A percentile compares a stretch with the other conserved stretches of the same genome.
Conservation (phyloP, 2,888 invertebrate species). For the Rotaria socialis region DNA sequence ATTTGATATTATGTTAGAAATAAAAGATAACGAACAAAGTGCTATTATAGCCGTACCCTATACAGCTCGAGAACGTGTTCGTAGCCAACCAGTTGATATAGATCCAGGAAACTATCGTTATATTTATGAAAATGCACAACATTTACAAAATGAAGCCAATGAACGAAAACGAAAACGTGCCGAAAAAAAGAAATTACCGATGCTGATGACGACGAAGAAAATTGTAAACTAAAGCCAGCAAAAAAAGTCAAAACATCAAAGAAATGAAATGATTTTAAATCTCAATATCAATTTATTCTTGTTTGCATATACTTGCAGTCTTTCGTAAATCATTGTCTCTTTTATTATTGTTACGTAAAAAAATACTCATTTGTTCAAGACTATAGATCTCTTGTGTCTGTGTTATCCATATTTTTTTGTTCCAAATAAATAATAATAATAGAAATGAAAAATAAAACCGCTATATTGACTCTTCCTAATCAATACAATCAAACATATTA, state of each 20-base stretch:
- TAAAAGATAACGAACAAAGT: slow-evolving; percentile 33
- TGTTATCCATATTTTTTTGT: no score
- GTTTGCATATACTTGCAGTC: no score
- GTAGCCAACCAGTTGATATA: not conserved
- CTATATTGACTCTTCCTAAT: no score
- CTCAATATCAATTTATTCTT: not conserved
- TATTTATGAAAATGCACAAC: slow-evolving; percentile 29
- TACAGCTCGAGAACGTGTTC: not conserved
- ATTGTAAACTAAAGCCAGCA: not conserved
- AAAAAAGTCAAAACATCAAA: not conserved
- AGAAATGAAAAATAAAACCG: no score
- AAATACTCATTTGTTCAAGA: no score
- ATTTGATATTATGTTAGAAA: slow-evolving; percentile 36
- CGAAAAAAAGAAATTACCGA: not conserved
- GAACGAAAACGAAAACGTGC: not conserved
- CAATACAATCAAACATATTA: no score
- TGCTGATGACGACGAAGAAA: not conserved
- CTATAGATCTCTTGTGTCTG: no score
- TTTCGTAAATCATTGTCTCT: no score
- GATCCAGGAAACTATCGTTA: not conserved
- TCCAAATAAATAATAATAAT: no score
- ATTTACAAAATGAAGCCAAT: not conserved
- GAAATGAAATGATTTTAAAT: not conserved
- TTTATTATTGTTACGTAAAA: no score
- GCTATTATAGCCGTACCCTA: slow-evolving; percentile 3